A percentile compares a stretch with the other conserved stretches of the same genome.
Evolutionary conservation across 2,797 vertebrate genomes (phyloP).

Genomic region (Ibycter americanus): DNA sequence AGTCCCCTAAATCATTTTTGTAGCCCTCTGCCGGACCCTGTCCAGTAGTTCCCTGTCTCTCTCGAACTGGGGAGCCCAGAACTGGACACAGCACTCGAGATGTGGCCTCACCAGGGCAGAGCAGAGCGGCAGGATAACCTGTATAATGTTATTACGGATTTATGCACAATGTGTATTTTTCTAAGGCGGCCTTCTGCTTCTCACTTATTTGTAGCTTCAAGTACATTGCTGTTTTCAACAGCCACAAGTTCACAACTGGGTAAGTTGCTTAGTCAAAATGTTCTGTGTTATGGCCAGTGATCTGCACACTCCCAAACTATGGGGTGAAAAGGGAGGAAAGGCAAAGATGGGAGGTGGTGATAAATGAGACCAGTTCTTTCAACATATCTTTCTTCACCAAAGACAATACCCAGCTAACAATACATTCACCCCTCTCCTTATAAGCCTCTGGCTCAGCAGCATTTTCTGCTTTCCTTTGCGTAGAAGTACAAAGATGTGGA

Average conservation of each 20-base stretch:
- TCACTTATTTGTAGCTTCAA: neutral
- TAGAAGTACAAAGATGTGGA: slow-evolving; percentile 95
- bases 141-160: neutral
- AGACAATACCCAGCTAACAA: neutral
- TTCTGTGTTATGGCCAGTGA: neutral
- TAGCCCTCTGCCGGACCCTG: no score
- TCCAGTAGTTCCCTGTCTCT: no score
- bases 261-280: neutral
- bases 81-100: no score
- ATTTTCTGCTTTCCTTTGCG: neutral
- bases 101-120: no score
- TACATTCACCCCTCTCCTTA: neutral
- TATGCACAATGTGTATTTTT: neutral
- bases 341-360: neutral
- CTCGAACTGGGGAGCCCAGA: no score
- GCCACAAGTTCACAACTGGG: neutral
- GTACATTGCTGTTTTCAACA: neutral
- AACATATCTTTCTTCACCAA: neutral
- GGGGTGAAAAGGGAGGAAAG: neutral
- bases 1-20: no score
- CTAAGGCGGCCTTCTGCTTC: neutral
- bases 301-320: neutral
- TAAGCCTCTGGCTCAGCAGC: neutral
- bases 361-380: neutral
- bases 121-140: no score